Evolutionary conservation across 2,888 invertebrate genomes (phyloP).

Genomic region (Pheosia tremula): DNA sequence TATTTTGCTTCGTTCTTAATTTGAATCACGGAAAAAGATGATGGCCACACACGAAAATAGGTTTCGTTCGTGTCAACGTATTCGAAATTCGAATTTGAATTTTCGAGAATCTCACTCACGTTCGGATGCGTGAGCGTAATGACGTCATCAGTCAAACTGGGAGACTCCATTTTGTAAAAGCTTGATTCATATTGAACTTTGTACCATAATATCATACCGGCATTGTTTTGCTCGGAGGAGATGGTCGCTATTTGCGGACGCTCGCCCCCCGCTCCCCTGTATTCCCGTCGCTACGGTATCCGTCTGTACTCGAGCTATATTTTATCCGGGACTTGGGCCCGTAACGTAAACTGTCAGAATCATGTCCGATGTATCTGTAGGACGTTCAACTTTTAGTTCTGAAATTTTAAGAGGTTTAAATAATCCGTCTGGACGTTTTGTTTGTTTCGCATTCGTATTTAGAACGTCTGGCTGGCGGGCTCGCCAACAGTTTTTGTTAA

Average conservation of each 20-base stretch:
- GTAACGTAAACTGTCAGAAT: slow-evolving; percentile 81
- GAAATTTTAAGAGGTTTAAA: slow-evolving; percentile 51
- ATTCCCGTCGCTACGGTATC: slow-evolving; percentile 65
- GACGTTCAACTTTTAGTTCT: slow-evolving; percentile 78
- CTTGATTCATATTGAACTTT: slow-evolving; percentile 44
- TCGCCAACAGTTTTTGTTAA: slow-evolving; percentile 17
- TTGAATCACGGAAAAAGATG: slow-evolving; percentile 1
- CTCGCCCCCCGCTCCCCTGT: slow-evolving; percentile 38
- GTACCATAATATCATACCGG: slow-evolving; percentile 78
- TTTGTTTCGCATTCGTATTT: slow-evolving; percentile 21
- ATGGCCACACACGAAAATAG: neutral
- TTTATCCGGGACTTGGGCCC: slow-evolving; percentile 79
- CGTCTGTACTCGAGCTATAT: slow-evolving; percentile 81
- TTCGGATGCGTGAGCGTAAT: slow-evolving; percentile 3
- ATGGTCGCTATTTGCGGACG: slow-evolving; percentile 81
- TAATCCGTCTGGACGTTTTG: slow-evolving; percentile 29
- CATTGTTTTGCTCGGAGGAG: slow-evolving; percentile 80
- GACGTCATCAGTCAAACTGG: slow-evolving; percentile 7
- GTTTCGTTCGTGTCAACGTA: neutral
- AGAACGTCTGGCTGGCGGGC: slow-evolving; percentile 3
- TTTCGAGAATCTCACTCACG: neutral
- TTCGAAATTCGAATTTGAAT: slow-evolving; percentile 1
- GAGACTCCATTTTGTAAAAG: neutral
- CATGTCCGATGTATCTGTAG: slow-evolving; percentile 67
- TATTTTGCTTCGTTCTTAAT: slow-evolving; percentile 3